A percentile compares a stretch with the other conserved stretches of the same genome.
Evolutionary conservation across 1,140 invertebrate species (phyloP).

Genomic region (Drosophila asahinai): DNA sequence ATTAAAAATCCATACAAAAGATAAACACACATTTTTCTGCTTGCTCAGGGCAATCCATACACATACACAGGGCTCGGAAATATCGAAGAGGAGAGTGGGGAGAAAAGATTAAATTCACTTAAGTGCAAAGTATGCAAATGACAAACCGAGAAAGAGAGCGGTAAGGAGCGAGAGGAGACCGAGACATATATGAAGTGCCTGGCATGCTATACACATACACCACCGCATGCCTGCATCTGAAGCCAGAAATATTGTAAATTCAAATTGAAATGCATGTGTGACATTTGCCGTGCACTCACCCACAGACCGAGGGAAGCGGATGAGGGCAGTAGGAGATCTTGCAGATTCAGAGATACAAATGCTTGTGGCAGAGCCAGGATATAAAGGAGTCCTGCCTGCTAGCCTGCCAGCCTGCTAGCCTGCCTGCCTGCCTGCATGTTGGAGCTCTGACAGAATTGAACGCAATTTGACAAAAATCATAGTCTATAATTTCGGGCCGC

Average conservation of each 20-base stretch:
- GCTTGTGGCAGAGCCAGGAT: constrained; percentile 37
- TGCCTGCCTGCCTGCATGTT: not conserved
- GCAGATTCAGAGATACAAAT: constrained; percentile 44
- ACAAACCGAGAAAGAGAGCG: constrained; percentile 38
- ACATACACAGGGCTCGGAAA: constrained; percentile 16
- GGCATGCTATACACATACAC: constrained; percentile 15
- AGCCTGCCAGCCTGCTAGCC: not conserved
- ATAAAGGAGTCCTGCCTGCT: constrained; percentile 24
- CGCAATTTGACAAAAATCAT: constrained; percentile 69
- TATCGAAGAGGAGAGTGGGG: constrained; percentile 42
- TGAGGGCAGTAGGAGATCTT: constrained; percentile 17
- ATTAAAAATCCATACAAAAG: constrained; percentile 62
- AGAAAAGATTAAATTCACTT: constrained; percentile 70
- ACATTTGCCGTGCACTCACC: constrained; percentile 45
- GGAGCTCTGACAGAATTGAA: constrained; percentile 46
- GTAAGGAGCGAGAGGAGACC: not conserved
- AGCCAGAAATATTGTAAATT: constrained; percentile 67
- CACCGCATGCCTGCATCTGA: constrained; percentile 47
- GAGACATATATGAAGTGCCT: constrained; percentile 47
- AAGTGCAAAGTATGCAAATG: constrained; percentile 76
- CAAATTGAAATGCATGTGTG: constrained; percentile 69
- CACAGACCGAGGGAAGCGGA: constrained; percentile 1
- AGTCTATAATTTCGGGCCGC: constrained; percentile 57
- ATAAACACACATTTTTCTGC: constrained; percentile 65
- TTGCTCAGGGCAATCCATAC: constrained; percentile 39